phyloP scores from a whole-genome alignment of 2,888 invertebrate species.

The Drepana falcataria region DNA sequence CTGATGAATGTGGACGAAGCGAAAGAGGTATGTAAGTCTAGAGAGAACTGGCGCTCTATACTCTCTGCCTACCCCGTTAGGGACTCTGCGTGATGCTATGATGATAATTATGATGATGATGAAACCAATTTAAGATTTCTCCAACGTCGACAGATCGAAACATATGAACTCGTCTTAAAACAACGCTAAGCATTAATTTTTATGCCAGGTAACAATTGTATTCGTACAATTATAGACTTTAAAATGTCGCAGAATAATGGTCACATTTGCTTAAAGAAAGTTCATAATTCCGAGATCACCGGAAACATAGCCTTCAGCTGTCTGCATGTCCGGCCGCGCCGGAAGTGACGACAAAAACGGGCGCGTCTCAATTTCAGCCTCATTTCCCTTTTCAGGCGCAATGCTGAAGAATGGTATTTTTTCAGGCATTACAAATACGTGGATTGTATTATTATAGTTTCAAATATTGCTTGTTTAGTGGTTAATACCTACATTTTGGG shows the following conservation, averaged over 20 bases:
- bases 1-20: no score
- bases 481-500: no score
- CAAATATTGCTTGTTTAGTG: no score
- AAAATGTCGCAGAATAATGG: conserved; percentile 6
- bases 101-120: no score
- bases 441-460: conserved; percentile 13
- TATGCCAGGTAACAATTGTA: background rate
- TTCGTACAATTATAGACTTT: background rate
- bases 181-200: conserved; percentile 1
- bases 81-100: no score
- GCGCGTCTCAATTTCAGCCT: conserved; percentile 34
- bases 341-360: conserved; percentile 28
- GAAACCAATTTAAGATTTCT: background rate
- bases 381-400: conserved; percentile 29
- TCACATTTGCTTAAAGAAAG: conserved; percentile 13
- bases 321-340: conserved; percentile 29
- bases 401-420: conserved; percentile 14
- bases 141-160: background rate
- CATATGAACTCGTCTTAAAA: background rate
- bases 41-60: no score
- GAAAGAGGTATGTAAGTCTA: no score
- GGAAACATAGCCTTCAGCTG: conserved; percentile 23
- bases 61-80: no score
- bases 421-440: conserved; percentile 13
- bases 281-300: conserved; percentile 20